Base-by-base conservation (phyloP, 2,797 vertebrate genomes). In the Pangasius sanitwongsei region DNA sequence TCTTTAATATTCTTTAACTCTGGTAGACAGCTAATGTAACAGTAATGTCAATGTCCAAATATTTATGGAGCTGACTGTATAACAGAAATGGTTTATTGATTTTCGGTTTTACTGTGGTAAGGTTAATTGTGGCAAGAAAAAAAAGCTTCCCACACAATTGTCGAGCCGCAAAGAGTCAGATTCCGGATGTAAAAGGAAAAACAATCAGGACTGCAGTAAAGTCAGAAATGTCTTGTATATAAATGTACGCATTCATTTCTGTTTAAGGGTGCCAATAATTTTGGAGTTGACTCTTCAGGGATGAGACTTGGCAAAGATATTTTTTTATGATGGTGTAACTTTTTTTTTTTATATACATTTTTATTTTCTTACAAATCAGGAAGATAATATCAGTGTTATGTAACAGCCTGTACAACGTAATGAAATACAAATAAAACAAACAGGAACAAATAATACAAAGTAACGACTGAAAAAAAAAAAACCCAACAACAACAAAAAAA, bases 381-480 rank as follows among this genome's bases (percentile, higher is more conserved):
- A 96, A 95, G 95, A 95, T 96, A 96, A 93, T 95, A 94, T 95
- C 96, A 91, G 92, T 94, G 94, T 96, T 96, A 95, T 96, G 94
- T 95, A 96, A 96, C 95, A 96, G 95, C 95, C 96, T 96, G 94
- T 96, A 96, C 96, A 96, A 96, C 93, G 92, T 93, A 95, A 93
- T 86, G 61, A 83, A 82, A 92, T 86, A 89, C 93, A 92, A 90
- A 85, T 53, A 83, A 88, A 77, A 89, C 61, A 78, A 80, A 89
- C 55, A 37, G 59, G 2, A 89, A 91, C 88, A 92, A 91, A 92
- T 70, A 90, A 94, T 92, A 95, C 89, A 95, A 96, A 95, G 93
- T 55, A 95, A 95, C 91, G 93, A 83, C 87, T 94, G 92, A 94
- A 95, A 92, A 95, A 96, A 92, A 83, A 53, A 37, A 2, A 37